These are phyloP conservation scores for Cyaniris semiargus DNA, from an alignment of 2,888 invertebrate genomes.

Conservation along the genomic window DNA sequence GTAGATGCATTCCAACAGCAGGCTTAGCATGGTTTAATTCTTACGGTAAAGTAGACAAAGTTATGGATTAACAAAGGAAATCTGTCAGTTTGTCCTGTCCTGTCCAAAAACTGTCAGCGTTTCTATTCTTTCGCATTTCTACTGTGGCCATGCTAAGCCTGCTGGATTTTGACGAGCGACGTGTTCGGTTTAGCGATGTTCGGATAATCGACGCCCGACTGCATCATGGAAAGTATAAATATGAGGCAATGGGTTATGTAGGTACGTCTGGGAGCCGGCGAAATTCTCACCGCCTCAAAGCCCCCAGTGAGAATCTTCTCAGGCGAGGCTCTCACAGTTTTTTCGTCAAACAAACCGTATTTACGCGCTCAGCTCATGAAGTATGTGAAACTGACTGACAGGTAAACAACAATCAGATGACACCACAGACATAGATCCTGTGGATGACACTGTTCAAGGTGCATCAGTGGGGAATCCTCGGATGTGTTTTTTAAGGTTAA, in stretches of 20 bases:
- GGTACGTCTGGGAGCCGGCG: conserved; percentile 1
- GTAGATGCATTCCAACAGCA: not conserved
- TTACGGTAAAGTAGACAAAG: too few relatives aligned
- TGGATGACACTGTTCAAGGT: not conserved
- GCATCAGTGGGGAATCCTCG: not conserved
- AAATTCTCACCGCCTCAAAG: conserved; percentile 3
- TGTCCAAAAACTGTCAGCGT: too few relatives aligned
- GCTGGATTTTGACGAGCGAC: not conserved
- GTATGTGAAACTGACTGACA: not conserved
- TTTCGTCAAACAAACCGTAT: conserved; percentile 24
- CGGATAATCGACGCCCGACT: not conserved
- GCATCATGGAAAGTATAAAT: not conserved
- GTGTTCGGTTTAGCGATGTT: not conserved
- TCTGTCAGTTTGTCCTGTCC: too few relatives aligned
- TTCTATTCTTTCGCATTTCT: too few relatives aligned
- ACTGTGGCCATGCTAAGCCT: too few relatives aligned
- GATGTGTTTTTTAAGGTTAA: not conserved
- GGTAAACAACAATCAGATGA: not conserved
- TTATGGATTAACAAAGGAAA: too few relatives aligned
- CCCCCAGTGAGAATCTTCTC: conserved; percentile 26
- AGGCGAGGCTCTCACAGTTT: conserved; percentile 24
- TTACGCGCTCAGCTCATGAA: not conserved
- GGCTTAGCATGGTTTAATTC: too few relatives aligned
- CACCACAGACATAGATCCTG: too few relatives aligned
- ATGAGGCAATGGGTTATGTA: conserved; percentile 11